These are phyloP conservation scores for Pemphredon lugubris DNA, from an alignment of 2,888 invertebrate species.

Conservation along the genomic window DNA sequence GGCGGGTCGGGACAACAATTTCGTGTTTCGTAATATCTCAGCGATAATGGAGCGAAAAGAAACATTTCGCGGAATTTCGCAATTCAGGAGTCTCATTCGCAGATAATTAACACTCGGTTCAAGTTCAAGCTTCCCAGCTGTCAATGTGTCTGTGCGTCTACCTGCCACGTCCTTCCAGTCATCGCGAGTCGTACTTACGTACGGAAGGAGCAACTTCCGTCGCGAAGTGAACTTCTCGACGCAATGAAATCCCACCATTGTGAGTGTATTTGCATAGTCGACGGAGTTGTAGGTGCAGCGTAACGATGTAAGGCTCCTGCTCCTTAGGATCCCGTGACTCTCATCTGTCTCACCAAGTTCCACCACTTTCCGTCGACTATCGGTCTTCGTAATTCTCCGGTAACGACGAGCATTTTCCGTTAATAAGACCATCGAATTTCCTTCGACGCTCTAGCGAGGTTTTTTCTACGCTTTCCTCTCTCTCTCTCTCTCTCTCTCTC, in stretches of 20 bases:
- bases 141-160: too few relatives aligned
- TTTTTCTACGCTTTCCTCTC: not conserved
- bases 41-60: too few relatives aligned
- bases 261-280: constrained; percentile 7
- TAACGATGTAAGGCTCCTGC: not conserved
- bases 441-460: not conserved
- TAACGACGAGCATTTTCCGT: constrained; percentile 34
- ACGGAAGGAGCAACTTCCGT: constrained; percentile 48
- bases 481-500: not conserved
- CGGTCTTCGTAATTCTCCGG: constrained; percentile 37
- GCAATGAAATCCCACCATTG: constrained; percentile 45
- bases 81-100: too few relatives aligned
- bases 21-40: too few relatives aligned
- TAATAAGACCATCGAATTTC: constrained; percentile 30
- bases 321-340: constrained; percentile 45
- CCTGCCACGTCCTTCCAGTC: constrained; percentile 29
- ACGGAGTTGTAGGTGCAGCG: not conserved
- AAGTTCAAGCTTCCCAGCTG: too few relatives aligned
- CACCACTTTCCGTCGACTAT: constrained; percentile 56
- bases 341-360: constrained; percentile 59
- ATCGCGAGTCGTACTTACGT: constrained; percentile 30
- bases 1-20: too few relatives aligned
- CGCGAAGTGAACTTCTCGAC: constrained; percentile 27
- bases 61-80: too few relatives aligned
- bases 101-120: too few relatives aligned